Evolutionary conservation across 1,140 invertebrate genomes (phyloP).

Genomic region (Bactericera cockerelli): DNA sequence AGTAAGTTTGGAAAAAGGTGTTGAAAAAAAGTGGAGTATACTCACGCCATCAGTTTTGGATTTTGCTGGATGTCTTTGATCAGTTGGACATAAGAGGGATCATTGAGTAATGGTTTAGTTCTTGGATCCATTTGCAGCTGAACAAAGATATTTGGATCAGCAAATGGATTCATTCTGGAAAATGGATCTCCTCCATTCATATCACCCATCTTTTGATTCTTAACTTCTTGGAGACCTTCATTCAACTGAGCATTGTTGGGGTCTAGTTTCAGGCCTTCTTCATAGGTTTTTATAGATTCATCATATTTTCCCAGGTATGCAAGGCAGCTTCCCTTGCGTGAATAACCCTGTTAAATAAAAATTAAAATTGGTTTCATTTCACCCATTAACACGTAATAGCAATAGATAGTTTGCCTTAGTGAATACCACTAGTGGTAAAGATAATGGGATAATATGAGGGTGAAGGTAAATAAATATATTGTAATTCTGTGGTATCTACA

Average conservation of each 20-base stretch:
- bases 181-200: slow-evolving; percentile 14
- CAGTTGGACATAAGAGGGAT: slow-evolving; percentile 53
- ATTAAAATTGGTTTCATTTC: no score
- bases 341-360: slow-evolving; percentile 74
- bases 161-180: slow-evolving; percentile 43
- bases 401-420: no score
- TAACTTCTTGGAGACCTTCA: slow-evolving; percentile 50
- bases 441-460: no score
- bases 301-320: slow-evolving; percentile 50
- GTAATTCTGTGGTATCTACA: no score
- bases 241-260: slow-evolving; percentile 61
- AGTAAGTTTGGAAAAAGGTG: no score
- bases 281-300: slow-evolving; percentile 60
- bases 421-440: no score
- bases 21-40: no score
- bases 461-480: no score
- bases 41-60: slow-evolving; percentile 36
- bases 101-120: slow-evolving; percentile 50
- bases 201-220: slow-evolving; percentile 28
- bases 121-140: slow-evolving; percentile 54
- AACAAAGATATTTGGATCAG: slow-evolving; percentile 36
- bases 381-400: no score
- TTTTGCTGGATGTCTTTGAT: slow-evolving; percentile 45
- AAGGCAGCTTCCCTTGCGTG: slow-evolving; percentile 72
- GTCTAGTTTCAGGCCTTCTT: slow-evolving; percentile 53